Evolutionary conservation across 2,797 vertebrate species (phyloP), one percentile per base, ranked within the genome.

Genomic region (Scleropages formosus): DNA sequence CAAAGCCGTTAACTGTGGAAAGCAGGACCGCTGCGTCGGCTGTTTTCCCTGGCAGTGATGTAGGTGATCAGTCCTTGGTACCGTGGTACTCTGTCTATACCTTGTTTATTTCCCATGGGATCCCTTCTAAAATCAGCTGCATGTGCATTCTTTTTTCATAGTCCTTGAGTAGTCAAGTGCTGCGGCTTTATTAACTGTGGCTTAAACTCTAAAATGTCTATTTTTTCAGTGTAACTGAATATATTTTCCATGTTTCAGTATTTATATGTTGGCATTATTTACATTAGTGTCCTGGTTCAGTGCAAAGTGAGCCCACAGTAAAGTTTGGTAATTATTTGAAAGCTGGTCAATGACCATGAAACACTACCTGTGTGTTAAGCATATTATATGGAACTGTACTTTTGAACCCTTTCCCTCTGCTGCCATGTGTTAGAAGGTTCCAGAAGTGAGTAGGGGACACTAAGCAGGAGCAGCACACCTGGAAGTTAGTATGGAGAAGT

Each of bases 211-310:
- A 44, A 8, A 15, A 1, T 27, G 6, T 22, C n/a, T 18, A 27
- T 56, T 39, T 39, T 2, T 39, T 56, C 4, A 56, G 22, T 70
- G 31, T 58, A 56, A 56, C 68, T 31, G 27, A 70, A 22, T 53
- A 70, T 70, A 70, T 13, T 61, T 3, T n/a, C 8, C 49, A 53
- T 70, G 51, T 70, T 70, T 56, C 47, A 70, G 47, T 24, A 16
- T 16, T 56, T 56, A 20, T 53, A 9, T 67, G 11, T n/a, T 44
- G n/a, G 49, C 15, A 16, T 26, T 18, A 56, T 56, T 2, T 2
- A 2, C 1, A 2, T 68, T n/a, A 6, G 44, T 68, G 20, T 68
- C 18, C 12, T 4, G 20, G 1, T 11, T 49, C 65, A 2, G 22
- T 46, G 49, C 11, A n/a, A 31, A 6, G 31, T 39, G 31, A 39